Base-by-base conservation (phyloP, 2,888 invertebrate species). In the Dione juno region DNA sequence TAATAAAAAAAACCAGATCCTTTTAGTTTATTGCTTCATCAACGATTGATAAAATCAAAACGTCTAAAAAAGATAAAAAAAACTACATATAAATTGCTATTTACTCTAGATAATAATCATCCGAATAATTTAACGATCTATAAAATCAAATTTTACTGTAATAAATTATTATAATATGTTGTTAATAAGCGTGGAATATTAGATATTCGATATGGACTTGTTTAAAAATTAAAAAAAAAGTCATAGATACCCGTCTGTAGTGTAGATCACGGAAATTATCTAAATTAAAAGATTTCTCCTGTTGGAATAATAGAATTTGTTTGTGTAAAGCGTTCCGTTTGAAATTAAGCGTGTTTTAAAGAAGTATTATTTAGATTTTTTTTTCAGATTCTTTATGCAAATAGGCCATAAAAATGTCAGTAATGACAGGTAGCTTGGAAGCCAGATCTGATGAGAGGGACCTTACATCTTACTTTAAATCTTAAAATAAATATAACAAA, bases 111-210 rank as follows among this genome's bases (percentile, higher is more conserved):
- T 61, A 61, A 45, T 16, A 35, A 43, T 61, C 45, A 45, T 45
- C 28, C 28, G 45, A 61, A 61, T 61, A 28, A 61, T 61, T 61
- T 61, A 61, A 61, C 21, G 45, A 10, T 1, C 28, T 35, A 61
- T 61, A 61, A 61, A 61, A 61, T 45, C 45, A 45, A 35, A 45
- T 10, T 11, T 35, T n/a, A 6, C 5, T 45, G 11, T 45, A 61
- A 45, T 61, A 61, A 61, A 61, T 61, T 61, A 45, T 45, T 61
- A 1, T 61, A 61, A 61, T 61, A n/a, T 45, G 21, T 45, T 61
- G 61, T 45, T 61, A 61, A 61, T 61, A 45, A 61, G 61, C 61
- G 61, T 61, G n/a, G 45, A 61, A 11, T 61, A 61, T 61, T 61
- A 45, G 28, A 61, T 61, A 43, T 61, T 10, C 14, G 61, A 61